phyloP scores from a whole-genome alignment of 2,888 invertebrate species.

The Acanthosepion pharaonis region DNA sequence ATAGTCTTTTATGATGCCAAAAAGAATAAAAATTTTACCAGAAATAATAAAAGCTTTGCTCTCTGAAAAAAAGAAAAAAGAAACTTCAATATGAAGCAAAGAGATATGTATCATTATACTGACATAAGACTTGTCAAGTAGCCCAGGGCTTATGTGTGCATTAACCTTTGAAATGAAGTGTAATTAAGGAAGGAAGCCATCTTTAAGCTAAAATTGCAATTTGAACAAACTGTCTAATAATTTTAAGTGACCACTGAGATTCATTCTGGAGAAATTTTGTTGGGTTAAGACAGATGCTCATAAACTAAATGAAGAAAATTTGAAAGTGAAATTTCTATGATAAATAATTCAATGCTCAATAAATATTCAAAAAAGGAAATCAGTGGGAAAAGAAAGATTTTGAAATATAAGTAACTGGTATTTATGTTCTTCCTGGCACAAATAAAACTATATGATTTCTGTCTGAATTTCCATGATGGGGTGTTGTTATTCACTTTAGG shows the following conservation, averaged over 20 bases:
- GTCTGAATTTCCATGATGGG: too few species aligned
- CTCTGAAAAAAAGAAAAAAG: neutral
- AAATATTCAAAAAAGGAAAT: too few species aligned
- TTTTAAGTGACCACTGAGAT: neutral
- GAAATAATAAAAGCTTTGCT: neutral
- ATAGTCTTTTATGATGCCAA: neutral
- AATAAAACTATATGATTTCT: too few species aligned
- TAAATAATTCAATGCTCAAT: too few species aligned
- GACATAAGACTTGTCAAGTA: neutral
- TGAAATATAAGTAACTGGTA: too few species aligned
- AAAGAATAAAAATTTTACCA: neutral
- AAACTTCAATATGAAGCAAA: neutral
- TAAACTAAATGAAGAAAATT: neutral
- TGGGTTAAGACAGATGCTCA: neutral
- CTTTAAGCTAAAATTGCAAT: neutral
- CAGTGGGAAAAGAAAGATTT: too few species aligned
- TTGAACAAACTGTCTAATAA: neutral
- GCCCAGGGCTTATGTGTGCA: neutral
- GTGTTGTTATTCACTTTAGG: too few species aligned
- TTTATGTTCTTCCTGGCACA: too few species aligned
- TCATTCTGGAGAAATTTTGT: neutral
- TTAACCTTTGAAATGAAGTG: too few species aligned
- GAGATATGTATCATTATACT: neutral
- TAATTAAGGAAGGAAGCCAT: neutral
- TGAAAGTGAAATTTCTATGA: too few species aligned